Base-by-base conservation (phyloP, 2,797 vertebrate genomes). In the Apogon hyalosoma region DNA sequence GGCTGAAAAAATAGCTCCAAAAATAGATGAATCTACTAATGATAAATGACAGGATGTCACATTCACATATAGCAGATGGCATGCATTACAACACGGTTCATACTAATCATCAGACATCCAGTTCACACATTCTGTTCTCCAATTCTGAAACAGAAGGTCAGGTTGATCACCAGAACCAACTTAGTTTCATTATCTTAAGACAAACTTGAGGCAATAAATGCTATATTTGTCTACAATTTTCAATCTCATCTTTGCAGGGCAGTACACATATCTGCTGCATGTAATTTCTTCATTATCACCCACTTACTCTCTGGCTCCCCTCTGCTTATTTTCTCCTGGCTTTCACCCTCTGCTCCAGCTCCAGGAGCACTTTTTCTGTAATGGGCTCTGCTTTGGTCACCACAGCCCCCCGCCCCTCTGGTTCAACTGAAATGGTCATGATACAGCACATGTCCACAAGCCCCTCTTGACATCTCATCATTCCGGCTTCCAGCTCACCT, bases 381-480 rank as follows among this genome's bases (percentile, higher is more conserved):
- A 92, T 53, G 21, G 95, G 91, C 19, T 95, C 90, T 1, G 94
- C 91, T 72, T 84, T 72, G 56, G 95, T 79, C 45, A 99, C 93
- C 46, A 92, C 81, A 28, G 94, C 92, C 87, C 92, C 95, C 59
- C 87, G 80, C 15, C 74, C 79, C 7, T 70, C 83, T 4, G 92
- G 90, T 73, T 95, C 83, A 48, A 95, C 93, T 63, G 80, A 79
- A 50, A 99, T 75, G 28, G 93, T 96, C 97, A 99, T 98, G 63
- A 98, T 72, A 59, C 96, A 96, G 86, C 96, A 98, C 89, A 98
- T 96, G 84, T 99, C 98, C 89, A 98, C 96, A 63, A 99, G 89
- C 63, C 93, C 92, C 74, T 92, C 94, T 53, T 99, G 97, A 85
- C 97, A 99, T 47, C 94, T 93, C 75, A 91, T 94, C 89, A 99